These are phyloP conservation scores for Zaprionus vittiger DNA, from an alignment of 1,140 invertebrate species.

Conservation along the genomic window DNA sequence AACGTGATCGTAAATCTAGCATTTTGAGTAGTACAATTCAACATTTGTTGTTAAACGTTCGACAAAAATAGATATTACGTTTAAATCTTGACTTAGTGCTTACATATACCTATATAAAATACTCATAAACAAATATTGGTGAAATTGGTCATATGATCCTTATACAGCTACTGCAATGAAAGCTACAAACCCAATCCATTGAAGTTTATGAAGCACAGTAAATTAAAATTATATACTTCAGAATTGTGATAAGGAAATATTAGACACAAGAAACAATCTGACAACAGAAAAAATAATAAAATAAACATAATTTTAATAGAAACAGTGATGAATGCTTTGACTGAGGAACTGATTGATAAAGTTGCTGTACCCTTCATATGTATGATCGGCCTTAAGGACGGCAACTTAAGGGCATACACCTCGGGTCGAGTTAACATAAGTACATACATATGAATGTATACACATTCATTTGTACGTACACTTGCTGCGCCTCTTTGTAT, in stretches of 20 bases:
- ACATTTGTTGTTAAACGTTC: conserved; percentile 73
- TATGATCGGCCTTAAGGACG: conserved; percentile 38
- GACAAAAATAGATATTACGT: conserved; percentile 23
- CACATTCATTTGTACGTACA: conserved; percentile 7
- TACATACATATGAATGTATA: conserved; percentile 19
- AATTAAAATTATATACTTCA: conserved; percentile 26
- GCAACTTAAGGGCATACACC: conserved; percentile 19
- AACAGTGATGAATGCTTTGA: conserved; percentile 2
- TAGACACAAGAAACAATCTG: conserved; percentile 64
- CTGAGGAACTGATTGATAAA: conserved; percentile 44
- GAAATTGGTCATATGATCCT: conserved; percentile 3
- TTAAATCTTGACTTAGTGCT: conserved; percentile 8
- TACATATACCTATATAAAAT: conserved; percentile 7
- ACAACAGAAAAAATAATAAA: conserved; percentile 6
- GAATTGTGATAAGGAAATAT: conserved; percentile 67
- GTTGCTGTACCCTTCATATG: conserved; percentile 76
- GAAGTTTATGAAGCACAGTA: conserved; percentile 67
- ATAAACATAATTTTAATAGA: conserved; percentile 17
- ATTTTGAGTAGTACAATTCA: conserved; percentile 76
- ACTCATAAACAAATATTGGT: conserved; percentile 6
- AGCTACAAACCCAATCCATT: conserved; percentile 52
- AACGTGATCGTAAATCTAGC: conserved; percentile 71
- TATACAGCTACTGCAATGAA: conserved; percentile 27
- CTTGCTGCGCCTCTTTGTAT: conserved; percentile 6
- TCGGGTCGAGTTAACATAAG: not conserved